Conservation (phyloP, 2,113 vertebrate genomes). For the Aphyosemion australe region DNA sequence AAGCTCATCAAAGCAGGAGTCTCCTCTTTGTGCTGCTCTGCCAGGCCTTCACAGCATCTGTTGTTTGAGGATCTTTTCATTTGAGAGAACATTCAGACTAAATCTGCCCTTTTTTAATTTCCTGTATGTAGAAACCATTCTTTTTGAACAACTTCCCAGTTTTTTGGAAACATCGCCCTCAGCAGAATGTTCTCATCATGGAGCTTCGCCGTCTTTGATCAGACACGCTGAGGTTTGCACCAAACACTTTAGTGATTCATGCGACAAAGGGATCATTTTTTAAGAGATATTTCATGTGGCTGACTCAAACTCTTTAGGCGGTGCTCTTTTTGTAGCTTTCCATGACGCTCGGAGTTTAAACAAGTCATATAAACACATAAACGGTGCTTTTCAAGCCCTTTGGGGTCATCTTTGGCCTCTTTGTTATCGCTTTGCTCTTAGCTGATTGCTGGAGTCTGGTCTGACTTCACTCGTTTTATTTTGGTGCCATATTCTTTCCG, state of each 20-base stretch:
- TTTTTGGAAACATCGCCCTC: not conserved
- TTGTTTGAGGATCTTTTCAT: not conserved
- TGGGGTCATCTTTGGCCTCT: not conserved
- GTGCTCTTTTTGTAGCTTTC: not conserved
- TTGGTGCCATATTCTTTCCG: no score
- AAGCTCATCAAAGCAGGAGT: not conserved
- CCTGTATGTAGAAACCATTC: not conserved
- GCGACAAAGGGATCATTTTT: not conserved
- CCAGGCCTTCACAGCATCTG: not conserved
- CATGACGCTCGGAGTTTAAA: not conserved
- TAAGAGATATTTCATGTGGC: not conserved
- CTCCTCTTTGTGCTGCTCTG: no score
- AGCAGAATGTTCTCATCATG: not conserved
- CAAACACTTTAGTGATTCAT: not conserved
- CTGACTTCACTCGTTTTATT: not conserved
- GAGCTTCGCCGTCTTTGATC: not conserved
- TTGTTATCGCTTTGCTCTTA: not conserved
- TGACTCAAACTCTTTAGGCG: not conserved
- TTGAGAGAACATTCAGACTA: not conserved
- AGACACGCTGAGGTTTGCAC: not conserved
- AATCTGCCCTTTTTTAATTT: not conserved
- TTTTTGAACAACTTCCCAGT: not conserved
- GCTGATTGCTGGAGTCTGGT: not conserved
- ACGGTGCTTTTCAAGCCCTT: not conserved
- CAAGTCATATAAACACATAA: not conserved